Evolutionary conservation across 2,888 invertebrate genomes (phyloP), one percentile per base, ranked within the genome.

Genomic region (Epinotia nisella): DNA sequence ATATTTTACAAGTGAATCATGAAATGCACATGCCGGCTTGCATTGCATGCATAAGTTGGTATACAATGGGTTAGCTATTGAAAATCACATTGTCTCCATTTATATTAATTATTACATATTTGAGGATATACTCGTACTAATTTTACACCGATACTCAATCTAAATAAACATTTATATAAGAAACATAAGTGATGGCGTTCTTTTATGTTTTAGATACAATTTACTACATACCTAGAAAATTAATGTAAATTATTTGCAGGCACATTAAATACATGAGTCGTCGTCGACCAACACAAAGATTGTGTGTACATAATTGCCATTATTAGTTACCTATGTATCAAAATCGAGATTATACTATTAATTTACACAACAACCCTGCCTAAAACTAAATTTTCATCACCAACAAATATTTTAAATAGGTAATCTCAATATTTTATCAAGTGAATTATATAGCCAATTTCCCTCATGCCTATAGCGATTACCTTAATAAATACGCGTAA

Each of bases 331-430:
- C 24, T 71, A 67, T 61, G 66, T 61, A 60, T 66, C 41, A 67
- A 67, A 71, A 66, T 61, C 53, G 45, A 66, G 41, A 41, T 65
- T 58, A 59, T 35, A 19, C 24, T 62, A 45, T 70, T 66, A 61
- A 61, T 71, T 70, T 71, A 71, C 55, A 67, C 60, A 67, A 71
- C 66, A 60, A 55, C 60, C 70, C 41, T 21, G 55, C 29, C 51
- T 67, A 66, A 67, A 39, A 67, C 49, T 68, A 61, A 56, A 49
- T 39, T 58, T 39, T 51, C 21, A 24, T 67, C 61, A 56, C 56
- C 60, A 24, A 53, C 53, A 67, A 41, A 62, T 39, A 64, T 49
- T 62, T 29, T 45, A 41, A 41, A 61, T 19, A 67, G 35, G 61
- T 62, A 72, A 72, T 72, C 72, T 72, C 72, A 72, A 62, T 39